Base-by-base conservation (phyloP, 2,888 invertebrate genomes). In the Julus scandinavius region DNA sequence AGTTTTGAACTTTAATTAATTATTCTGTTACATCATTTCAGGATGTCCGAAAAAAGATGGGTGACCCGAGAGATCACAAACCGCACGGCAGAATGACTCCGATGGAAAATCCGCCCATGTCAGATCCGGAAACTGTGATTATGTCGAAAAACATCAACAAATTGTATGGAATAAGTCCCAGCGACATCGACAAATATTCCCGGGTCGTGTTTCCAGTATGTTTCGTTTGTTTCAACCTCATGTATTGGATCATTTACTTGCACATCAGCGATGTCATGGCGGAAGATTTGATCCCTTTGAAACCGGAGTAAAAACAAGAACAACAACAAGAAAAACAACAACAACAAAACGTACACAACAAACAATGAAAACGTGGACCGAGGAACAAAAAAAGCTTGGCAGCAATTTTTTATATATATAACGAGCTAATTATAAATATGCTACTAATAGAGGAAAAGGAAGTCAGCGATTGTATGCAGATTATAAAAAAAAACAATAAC, bases 101-200 rank as follows among this genome's bases (percentile, higher is more conserved):
- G 11, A 54, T 88, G 86, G 58, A 85, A 85, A 88, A 85, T 72
- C 88, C 63, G 88, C 50, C 41, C 87, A 85, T 49, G 45, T 85
- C 85, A 11, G 89, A 88, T 49, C 88, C 88, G 20, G 89, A 72
- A 85, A 54, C 49, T 58, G 88, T 54, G 41, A 88, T 88, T 86
- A 88, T 87, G 54, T 38, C 45, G 38, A 88, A 88, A 45, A 88
- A 97, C 93, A 96, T 97, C 93, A 97, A 96, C 94, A 97, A 97
- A 93, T 94, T 97, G 91, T 95, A 96, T 93, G 97, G 93, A 91
- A 96, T 97, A 93, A 97, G 97, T 91, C 98, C 98, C 89, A 98
- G 98, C 92, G 98, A 98, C 93, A 99, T 99, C 93, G 99, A 99
- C 95, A 99, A 99, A 94, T 99, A 99, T 93, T 98, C 99, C 90